A percentile compares a stretch with the other conserved stretches of the same genome.
These are phyloP conservation scores for Callinectes sapidus DNA, from an alignment of 2,888 invertebrate species.

Conservation along the genomic window DNA sequence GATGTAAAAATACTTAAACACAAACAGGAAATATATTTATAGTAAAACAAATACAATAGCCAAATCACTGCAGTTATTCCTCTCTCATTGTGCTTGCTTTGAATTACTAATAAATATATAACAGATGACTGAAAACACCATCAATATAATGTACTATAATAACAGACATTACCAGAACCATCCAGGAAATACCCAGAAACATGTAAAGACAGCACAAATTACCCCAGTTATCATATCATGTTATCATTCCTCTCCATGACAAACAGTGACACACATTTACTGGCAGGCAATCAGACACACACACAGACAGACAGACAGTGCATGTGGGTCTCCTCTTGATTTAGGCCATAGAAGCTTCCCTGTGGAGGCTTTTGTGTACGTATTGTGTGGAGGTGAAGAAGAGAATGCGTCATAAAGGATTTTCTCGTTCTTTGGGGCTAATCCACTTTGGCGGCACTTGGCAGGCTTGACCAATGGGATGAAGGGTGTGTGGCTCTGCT, in stretches of 20 bases:
- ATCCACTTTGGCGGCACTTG: slow-evolving; percentile 48
- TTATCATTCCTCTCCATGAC: background rate
- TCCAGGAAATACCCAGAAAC: background rate
- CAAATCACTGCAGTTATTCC: too few relatives aligned
- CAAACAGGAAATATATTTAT: too few relatives aligned
- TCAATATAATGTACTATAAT: too few relatives aligned
- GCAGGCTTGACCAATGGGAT: slow-evolving; percentile 47
- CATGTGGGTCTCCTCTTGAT: background rate
- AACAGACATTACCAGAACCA: background rate
- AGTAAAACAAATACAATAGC: too few relatives aligned
- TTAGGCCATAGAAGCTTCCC: background rate
- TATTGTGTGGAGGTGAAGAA: background rate
- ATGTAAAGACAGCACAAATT: background rate
- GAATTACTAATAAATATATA: too few relatives aligned
- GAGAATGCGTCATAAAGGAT: slow-evolving; percentile 42
- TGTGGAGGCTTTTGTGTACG: background rate
- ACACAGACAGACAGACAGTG: background rate
- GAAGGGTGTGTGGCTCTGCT: background rate
- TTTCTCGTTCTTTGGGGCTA: slow-evolving; percentile 32
- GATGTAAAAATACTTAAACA: too few relatives aligned
- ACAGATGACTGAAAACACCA: too few relatives aligned
- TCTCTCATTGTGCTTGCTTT: too few relatives aligned
- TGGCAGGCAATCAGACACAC: background rate
- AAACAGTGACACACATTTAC: slow-evolving; percentile 3
- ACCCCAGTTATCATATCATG: background rate